These are phyloP conservation scores for Branchipolynoe longqiensis DNA, from an alignment of 2,888 invertebrate species.

Conservation along the genomic window DNA sequence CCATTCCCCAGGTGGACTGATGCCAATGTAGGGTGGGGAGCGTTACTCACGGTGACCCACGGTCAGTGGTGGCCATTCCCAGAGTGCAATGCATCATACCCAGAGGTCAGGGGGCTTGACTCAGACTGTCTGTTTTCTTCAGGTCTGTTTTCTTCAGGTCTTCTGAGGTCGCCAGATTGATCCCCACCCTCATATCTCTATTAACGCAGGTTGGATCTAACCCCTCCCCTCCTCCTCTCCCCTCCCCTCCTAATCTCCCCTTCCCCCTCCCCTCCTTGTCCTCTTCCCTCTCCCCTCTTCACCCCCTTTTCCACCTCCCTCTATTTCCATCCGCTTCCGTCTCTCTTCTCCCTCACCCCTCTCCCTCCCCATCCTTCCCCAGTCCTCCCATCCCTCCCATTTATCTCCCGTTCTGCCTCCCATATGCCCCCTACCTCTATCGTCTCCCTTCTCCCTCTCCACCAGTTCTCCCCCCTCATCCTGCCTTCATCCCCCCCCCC, in stretches of 20 bases:
- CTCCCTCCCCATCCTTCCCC: neutral
- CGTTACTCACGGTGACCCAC: neutral
- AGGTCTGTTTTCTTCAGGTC: no score
- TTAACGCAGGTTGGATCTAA: no score
- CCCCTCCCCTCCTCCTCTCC: neutral
- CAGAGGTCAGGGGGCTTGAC: neutral
- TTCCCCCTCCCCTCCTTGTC: neutral
- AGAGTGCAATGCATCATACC: neutral
- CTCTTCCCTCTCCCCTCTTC: neutral
- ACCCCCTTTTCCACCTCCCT: no score
- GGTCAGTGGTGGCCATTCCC: slow-evolving; percentile 1
- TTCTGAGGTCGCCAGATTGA: no score
- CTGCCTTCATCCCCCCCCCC: no score
- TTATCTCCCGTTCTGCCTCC: neutral
- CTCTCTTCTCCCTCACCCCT: no score
- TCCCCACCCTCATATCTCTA: no score
- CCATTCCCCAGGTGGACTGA: neutral
- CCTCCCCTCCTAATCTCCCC: neutral
- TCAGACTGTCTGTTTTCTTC: neutral
- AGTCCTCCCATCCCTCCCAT: neutral
- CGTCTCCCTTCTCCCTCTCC: neutral
- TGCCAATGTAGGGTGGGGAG: neutral
- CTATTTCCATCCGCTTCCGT: no score
- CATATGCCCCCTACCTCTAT: neutral
- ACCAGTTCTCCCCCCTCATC: neutral